Evolutionary conservation across 2,113 vertebrate genomes (phyloP).

Genomic region (Donacobius atricapilla): DNA sequence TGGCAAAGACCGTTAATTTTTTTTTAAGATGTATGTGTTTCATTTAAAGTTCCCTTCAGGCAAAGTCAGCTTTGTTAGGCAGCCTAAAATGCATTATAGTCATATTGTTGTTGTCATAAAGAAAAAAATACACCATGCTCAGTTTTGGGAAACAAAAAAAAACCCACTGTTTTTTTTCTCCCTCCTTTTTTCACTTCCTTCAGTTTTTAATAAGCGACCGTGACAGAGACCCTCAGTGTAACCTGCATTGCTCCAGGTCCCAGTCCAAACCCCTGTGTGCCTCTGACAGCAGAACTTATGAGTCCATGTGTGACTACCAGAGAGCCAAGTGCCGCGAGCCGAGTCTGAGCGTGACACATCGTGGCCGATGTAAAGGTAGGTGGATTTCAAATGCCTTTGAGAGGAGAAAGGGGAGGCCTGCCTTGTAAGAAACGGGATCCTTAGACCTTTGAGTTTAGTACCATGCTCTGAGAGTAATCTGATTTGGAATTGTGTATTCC

Average conservation of each 20-base stretch:
- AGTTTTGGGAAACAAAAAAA: not conserved
- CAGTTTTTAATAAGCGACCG: constrained; percentile 95
- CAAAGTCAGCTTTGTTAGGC: not conserved
- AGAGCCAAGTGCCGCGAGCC: constrained; percentile 91
- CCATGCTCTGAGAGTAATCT: not conserved
- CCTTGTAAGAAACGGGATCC: not conserved
- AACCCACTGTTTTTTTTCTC: not conserved
- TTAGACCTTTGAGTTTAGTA: not conserved
- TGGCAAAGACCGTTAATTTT: not conserved
- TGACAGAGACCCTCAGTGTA: constrained; percentile 85
- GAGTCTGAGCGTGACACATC: constrained; percentile 78
- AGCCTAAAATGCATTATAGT: not conserved
- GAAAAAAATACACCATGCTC: not conserved
- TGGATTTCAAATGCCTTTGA: not conserved
- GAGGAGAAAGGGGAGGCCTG: not conserved
- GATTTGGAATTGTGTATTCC: not conserved
- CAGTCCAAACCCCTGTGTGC: constrained; percentile 90
- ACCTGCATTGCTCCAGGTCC: constrained; percentile 83
- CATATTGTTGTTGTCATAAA: not conserved
- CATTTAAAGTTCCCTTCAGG: constrained; percentile 17
- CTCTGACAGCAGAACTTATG: constrained; percentile 89
- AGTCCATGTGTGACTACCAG: constrained; percentile 93
- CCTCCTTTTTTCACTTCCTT: not conserved
- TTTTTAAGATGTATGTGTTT: not conserved
- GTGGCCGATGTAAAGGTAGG: constrained; percentile 92